Evolutionary conservation across 2,113 vertebrate genomes (phyloP).

Genomic region (Urocolius indicus): DNA sequence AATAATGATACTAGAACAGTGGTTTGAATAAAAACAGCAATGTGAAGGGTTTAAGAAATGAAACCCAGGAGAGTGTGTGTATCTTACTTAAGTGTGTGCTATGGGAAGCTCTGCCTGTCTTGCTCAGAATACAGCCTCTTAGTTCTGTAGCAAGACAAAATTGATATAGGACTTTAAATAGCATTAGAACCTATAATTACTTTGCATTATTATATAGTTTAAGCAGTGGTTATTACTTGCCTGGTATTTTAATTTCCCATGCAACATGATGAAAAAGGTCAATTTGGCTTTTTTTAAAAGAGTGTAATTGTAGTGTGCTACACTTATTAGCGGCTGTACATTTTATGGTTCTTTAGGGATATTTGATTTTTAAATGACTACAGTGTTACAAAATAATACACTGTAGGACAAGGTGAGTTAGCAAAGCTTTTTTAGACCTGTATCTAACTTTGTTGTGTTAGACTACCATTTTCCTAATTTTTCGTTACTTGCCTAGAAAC

Average conservation of each 20-base stretch:
- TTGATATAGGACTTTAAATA: conserved; percentile 78
- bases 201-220: conserved; percentile 79
- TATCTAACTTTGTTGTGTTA: background rate
- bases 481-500: background rate
- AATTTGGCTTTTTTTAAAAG: conserved; percentile 74
- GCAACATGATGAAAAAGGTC: conserved; percentile 77
- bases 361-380: conserved; percentile 66
- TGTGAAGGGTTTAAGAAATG: conserved; percentile 66
- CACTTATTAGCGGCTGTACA: conserved; percentile 72
- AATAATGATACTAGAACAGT: conserved; percentile 73
- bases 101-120: conserved; percentile 41
- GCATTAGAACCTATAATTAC: conserved; percentile 78
- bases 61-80: conserved; percentile 54
- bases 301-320: conserved; percentile 61
- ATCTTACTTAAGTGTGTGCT: conserved; percentile 58
- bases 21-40: conserved; percentile 60
- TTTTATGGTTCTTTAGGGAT: conserved; percentile 70
- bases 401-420: conserved; percentile 36
- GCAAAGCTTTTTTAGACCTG: conserved; percentile 19
- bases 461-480: background rate
- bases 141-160: conserved; percentile 76
- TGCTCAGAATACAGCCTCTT: conserved; percentile 58
- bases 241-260: conserved; percentile 80
- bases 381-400: conserved; percentile 26
- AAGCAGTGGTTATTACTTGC: conserved; percentile 76